phyloP scores from a whole-genome alignment of 2,888 invertebrate genomes.

The Nipponacmea schrenckii region DNA sequence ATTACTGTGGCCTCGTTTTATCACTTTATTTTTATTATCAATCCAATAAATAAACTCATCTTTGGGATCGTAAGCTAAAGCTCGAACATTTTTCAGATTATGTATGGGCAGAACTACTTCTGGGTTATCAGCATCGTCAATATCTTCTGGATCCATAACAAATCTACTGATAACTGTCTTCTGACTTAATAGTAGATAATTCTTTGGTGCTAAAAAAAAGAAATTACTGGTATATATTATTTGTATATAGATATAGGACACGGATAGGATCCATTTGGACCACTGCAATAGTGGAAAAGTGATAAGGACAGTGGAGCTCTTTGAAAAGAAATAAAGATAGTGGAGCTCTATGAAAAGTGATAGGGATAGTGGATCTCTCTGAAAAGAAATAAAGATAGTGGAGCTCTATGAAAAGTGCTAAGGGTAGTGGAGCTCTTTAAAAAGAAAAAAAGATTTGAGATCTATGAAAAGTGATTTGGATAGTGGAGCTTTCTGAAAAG shows the following conservation, averaged over 20 bases:
- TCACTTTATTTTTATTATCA: constrained; percentile 83
- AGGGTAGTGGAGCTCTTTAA: no score
- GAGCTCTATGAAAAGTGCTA: no score
- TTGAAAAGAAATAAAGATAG: no score
- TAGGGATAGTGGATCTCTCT: no score
- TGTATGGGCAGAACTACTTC: constrained; percentile 82
- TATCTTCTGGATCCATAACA: constrained; percentile 73
- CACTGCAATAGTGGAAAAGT: background rate
- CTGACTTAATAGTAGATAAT: constrained; percentile 87
- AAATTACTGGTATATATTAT: background rate
- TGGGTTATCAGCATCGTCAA: constrained; percentile 75
- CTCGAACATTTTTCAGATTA: constrained; percentile 86
- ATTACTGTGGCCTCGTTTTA: constrained; percentile 83
- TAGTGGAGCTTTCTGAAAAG: no score
- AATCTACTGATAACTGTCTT: constrained; percentile 85
- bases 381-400: no score
- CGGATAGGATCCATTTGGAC: background rate
- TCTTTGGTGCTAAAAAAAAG: constrained; percentile 77
- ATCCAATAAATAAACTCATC: constrained; percentile 80
- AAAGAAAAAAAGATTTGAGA: no score
- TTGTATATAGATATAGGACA: background rate
- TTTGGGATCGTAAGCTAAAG: constrained; percentile 88
- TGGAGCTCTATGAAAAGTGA: no score
- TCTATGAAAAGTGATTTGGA: no score
- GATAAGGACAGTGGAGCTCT: no score